These are phyloP conservation scores for Melitaea cinxia DNA, from an alignment of 1,140 invertebrate species.

Conservation along the genomic window DNA sequence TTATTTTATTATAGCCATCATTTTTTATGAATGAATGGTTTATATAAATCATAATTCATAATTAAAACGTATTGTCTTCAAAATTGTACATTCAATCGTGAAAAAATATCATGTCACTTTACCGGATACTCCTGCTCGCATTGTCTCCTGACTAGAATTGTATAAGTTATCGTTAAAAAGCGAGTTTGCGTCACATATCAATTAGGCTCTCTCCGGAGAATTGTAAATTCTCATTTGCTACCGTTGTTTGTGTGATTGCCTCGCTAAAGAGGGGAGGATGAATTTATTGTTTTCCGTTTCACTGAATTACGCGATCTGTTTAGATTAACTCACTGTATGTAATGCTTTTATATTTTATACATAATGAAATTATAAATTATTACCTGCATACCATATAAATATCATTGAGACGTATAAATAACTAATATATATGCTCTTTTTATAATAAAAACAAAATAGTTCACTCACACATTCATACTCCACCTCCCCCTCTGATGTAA, in stretches of 20 bases:
- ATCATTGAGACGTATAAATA: no score
- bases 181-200: slow-evolving; percentile 42
- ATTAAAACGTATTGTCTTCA: no score
- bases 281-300: slow-evolving; percentile 66
- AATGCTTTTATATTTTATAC: slow-evolving; percentile 8
- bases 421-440: no score
- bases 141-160: not conserved
- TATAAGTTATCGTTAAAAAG: slow-evolving; percentile 19
- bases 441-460: no score
- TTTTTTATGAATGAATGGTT: no score
- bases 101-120: not conserved
- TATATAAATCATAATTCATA: no score
- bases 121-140: not conserved
- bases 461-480: no score
- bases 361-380: no score
- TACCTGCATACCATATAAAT: no score
- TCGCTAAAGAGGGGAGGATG: slow-evolving; percentile 55
- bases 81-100: no score
- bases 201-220: slow-evolving; percentile 56
- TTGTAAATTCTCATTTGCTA: slow-evolving; percentile 62
- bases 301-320: slow-evolving; percentile 50
- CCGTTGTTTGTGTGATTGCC: slow-evolving; percentile 63
- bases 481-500: no score
- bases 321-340: not conserved
- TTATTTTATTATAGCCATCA: no score